phyloP scores from a whole-genome alignment of 2,113 vertebrate genomes.

The Xenopus tropicalis region DNA sequence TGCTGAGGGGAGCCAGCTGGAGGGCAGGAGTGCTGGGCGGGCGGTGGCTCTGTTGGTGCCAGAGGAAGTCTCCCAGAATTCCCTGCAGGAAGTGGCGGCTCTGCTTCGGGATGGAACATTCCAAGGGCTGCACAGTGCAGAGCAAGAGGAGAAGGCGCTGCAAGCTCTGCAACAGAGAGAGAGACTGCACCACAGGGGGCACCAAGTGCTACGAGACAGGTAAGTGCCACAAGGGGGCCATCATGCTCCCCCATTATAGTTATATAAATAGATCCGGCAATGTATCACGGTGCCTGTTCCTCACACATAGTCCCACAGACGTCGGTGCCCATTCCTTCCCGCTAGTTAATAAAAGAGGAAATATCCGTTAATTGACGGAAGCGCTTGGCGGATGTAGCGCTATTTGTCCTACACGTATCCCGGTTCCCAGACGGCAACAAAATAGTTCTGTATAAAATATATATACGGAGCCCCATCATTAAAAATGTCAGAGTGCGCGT shows the following conservation, averaged over 20 bases:
- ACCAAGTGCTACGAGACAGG: constrained; percentile 63
- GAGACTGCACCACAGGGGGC: constrained; percentile 48
- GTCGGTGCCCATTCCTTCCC: too few relatives aligned
- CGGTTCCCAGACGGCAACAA: too few relatives aligned
- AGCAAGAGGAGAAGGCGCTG: constrained; percentile 56
- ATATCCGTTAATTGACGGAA: too few relatives aligned
- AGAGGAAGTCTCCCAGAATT: constrained; percentile 47
- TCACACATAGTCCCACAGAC: too few relatives aligned
- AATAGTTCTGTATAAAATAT: too few relatives aligned
- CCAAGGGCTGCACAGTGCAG: constrained; percentile 60
- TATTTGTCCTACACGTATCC: too few relatives aligned
- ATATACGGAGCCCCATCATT: too few relatives aligned
- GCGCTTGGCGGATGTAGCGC: too few relatives aligned
- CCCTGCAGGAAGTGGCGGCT: constrained; percentile 61
- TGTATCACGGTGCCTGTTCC: too few relatives aligned
- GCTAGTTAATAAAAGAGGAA: too few relatives aligned
- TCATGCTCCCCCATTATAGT: background rate
- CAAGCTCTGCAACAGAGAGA: constrained; percentile 50
- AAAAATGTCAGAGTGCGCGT: too few relatives aligned
- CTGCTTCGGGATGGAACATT: constrained; percentile 63
- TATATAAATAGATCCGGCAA: background rate
- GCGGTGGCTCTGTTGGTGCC: constrained; percentile 67
- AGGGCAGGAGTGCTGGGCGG: constrained; percentile 51
- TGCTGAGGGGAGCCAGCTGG: constrained; percentile 63
- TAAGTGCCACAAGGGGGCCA: constrained; percentile 53